Percentiles rank a stretch among this genome's conserved stretches.
These are phyloP conservation scores for Hepsetus odoe DNA, from an alignment of 2,113 vertebrate genomes.

Conservation along the genomic window DNA sequence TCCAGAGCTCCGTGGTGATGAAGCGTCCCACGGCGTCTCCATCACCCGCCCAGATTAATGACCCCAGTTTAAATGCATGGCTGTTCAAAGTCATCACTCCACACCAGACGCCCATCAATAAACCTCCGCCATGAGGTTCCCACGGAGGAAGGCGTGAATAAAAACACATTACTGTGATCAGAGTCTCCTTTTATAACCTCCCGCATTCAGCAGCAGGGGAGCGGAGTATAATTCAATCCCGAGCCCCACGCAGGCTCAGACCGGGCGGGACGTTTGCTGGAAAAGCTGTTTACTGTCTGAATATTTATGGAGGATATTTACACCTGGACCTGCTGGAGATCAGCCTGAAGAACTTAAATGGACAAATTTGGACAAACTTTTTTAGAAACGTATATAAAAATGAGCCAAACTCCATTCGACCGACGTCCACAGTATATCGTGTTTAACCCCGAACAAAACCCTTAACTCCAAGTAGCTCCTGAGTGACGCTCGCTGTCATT, in stretches of 20 bases:
- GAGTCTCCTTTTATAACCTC: constrained; percentile 2
- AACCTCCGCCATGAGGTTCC: constrained; percentile 26
- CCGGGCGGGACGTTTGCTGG: not conserved
- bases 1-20: constrained; percentile 28
- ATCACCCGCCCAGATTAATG: constrained; percentile 48
- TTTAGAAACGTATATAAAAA: no score
- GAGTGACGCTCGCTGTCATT: no score
- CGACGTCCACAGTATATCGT: no score
- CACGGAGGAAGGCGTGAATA: constrained; percentile 21
- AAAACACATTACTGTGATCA: constrained; percentile 34
- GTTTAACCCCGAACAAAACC: no score
- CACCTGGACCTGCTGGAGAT: no score
- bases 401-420: no score
- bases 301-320: no score
- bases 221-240: not conserved
- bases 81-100: constrained; percentile 42
- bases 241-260: no score
- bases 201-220: not conserved
- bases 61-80: constrained; percentile 48
- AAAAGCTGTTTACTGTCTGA: not conserved
- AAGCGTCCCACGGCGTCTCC: constrained; percentile 37
- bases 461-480: no score
- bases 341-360: no score
- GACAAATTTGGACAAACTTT: no score
- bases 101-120: constrained; percentile 39